Evolutionary conservation across 2,888 invertebrate species (phyloP), one percentile per base, ranked within the genome.

Genomic region (Cacoxenus indagator): DNA sequence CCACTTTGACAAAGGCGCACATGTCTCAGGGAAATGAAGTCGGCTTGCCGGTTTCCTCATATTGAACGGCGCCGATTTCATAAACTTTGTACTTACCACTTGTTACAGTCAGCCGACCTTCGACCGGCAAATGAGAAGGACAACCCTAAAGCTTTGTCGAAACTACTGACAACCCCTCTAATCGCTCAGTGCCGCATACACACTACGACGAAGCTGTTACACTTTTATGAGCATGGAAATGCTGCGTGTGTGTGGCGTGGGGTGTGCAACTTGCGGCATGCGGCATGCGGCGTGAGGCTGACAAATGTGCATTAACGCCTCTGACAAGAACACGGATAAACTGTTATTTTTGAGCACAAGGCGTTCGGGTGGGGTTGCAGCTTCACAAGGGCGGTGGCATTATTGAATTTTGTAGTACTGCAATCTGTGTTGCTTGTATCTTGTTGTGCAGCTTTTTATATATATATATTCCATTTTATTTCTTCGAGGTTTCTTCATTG

Each of bases 241-340:
- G 59, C 14, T 37, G 45, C 37, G 67, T 72, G 65, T 67, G 69
- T 64, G 67, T 70, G 70, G 64, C 54, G 14, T 61, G 61, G 51
- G 22, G 66, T 59, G 45, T 59, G 54, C 46, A 22, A 51, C 17
- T 17, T 22, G 6, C 11, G 22, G 51, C 17, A 51, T 9, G 19
- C 11, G 17, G 51, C 11, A 19, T 51, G 45, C 45, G 45, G 45
- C 45, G 45, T 43, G 45, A 48, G 61, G 31, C 59, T 59, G 76
- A 82, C 80, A 80, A 80, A 80, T 80, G 81, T 81, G 80, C 83
- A 82, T 81, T 81, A 82, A 81, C 83, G 80, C 80, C 83, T 82
- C 79, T 77, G 82, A 82, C 83, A 17, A 22, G 14, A 37, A 37
- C 37, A 37, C 14, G 8, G 14, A 51, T 22, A 51, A 51, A 51